A percentile compares a stretch with the other conserved stretches of the same genome.
Conservation (phyloP, 2,888 invertebrate genomes). For the Oasisia sp. region DNA sequence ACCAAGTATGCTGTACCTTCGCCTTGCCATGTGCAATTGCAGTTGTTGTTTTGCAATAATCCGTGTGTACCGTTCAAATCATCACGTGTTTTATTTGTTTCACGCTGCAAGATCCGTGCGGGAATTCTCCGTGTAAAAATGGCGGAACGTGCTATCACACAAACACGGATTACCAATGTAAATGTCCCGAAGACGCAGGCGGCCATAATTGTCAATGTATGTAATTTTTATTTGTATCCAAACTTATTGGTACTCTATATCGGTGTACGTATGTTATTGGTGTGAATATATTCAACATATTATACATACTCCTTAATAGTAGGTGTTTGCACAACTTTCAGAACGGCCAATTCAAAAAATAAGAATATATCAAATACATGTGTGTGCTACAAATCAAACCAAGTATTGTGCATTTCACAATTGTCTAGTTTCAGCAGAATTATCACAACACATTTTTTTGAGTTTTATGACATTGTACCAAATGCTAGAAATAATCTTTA, state of each 20-base stretch:
- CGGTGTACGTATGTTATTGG: background rate
- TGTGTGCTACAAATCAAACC: background rate
- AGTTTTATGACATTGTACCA: too few relatives aligned
- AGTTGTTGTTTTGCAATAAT: too few relatives aligned
- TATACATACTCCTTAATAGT: background rate
- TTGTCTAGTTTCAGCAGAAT: too few relatives aligned
- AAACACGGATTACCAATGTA: background rate
- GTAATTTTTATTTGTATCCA: background rate
- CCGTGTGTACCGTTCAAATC: background rate
- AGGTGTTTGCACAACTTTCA: background rate
- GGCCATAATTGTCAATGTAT: background rate
- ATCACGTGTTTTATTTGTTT: background rate
- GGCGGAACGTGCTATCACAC: background rate
- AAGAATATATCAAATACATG: background rate
- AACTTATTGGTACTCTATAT: background rate
- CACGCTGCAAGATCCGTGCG: background rate
- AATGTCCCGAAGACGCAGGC: background rate
- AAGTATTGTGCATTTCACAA: too few relatives aligned
- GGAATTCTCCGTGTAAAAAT: background rate
- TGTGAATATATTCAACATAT: background rate
- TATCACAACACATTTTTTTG: too few relatives aligned
- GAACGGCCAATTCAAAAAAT: background rate
- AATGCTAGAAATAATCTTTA: too few relatives aligned
- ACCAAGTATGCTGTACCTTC: too few relatives aligned
- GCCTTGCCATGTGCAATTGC: too few relatives aligned